Base-by-base conservation (phyloP, 2,888 invertebrate genomes). In the Cataglyphis cursor region DNA sequence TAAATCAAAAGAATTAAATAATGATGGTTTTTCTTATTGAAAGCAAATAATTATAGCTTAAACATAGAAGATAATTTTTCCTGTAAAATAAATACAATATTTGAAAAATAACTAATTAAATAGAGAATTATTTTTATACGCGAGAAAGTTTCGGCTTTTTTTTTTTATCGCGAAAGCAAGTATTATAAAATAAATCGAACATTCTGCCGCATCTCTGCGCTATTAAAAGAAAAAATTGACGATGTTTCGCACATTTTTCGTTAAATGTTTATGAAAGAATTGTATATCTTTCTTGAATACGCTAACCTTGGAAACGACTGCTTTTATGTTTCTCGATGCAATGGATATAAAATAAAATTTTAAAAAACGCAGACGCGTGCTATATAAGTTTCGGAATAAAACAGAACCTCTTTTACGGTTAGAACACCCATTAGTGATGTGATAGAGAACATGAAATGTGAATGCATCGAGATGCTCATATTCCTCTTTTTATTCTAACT, bases 291-390 rank as follows among this genome's bases (percentile, higher is more conserved):
- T 83, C 70, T 35, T 21, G 44, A 72, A 18, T 38, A 51, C 57
- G 31, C 24, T 10, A 31, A 54, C 35, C 44, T 57, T n/a, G 48
- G 18, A 65, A 31, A 51, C 31, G 61, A 66, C n/a, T 21, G 51
- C 64, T 75, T 75, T 87, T 75, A 54, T 28, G 35, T 28, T 64
- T 65, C 31, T 21, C 1, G 4, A 78, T 73, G 80, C 84, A 75
- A 72, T 35, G 83, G 73, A 86, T 82, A 87, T 62, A 64, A 87
- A 87, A 89, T 90, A 86, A 90, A 91, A 87, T 89, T 51, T n/a
- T 83, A 87, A 87, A 84, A 82, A 48, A 80, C 57, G 68, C 18
- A 81, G 41, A 62, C 64, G 48, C 61, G 51, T 81, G 76, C 57
- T 81, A n/a, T n/a, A 51, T 51, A 80, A 87, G 65, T 66, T 1